Conservation (phyloP, 1,140 invertebrate species). For the Platyura marginata region DNA sequence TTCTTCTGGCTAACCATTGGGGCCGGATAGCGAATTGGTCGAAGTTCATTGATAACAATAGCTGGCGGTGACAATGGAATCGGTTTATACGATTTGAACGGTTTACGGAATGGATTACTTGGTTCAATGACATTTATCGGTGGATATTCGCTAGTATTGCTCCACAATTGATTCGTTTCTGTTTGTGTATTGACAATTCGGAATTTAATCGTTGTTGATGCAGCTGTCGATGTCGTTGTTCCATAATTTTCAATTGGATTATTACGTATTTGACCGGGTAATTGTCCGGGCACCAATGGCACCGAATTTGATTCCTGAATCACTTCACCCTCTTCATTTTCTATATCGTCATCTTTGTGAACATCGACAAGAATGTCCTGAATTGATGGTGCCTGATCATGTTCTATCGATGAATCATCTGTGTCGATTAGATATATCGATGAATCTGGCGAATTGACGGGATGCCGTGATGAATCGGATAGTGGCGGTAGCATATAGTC, state of each 20-base stretch:
- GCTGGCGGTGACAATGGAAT: not conserved
- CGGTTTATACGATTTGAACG: too few species aligned
- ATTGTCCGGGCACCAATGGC: not conserved
- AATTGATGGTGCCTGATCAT: not conserved
- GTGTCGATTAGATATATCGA: too few species aligned
- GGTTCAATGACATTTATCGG: not conserved
- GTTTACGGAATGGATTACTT: not conserved
- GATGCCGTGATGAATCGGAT: too few species aligned
- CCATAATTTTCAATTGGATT: too few species aligned
- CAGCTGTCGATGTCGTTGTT: not conserved
- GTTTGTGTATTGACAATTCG: not conserved
- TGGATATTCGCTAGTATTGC: not conserved
- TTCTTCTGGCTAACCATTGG: too few species aligned
- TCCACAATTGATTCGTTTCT: not conserved
- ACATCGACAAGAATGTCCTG: not conserved
- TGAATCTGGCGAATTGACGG: too few species aligned
- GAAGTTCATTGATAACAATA: not conserved
- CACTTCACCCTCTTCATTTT: slow-evolving; percentile 4
- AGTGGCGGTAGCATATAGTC: too few species aligned
- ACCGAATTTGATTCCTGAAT: slow-evolving; percentile 4
- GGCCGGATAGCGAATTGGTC: too few species aligned
- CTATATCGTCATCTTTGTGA: slow-evolving; percentile 3
- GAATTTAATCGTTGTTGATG: too few species aligned
- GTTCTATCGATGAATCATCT: too few species aligned
- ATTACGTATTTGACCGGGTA: too few species aligned